Percentiles rank a stretch among this genome's conserved stretches.
These are phyloP conservation scores for Onychomys leucogaster DNA, from an alignment of 2,797 vertebrate species.

Conservation along the genomic window DNA sequence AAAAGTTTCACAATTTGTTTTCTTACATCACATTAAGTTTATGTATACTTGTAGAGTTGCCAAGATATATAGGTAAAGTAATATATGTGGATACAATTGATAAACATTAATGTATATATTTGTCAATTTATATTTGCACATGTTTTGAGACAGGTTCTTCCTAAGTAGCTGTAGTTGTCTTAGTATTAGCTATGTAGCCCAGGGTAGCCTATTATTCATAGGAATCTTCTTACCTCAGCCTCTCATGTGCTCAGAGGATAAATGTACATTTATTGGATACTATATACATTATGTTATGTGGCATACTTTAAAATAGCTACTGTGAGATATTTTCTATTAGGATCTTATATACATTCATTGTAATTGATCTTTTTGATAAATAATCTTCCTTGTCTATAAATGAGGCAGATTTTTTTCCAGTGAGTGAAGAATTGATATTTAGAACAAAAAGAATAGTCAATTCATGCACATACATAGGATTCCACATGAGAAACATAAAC, in stretches of 20 bases:
- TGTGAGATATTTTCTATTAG: not conserved
- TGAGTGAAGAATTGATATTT: not conserved
- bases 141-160: not conserved
- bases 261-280: not conserved
- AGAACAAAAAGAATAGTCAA: not conserved
- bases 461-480: not conserved
- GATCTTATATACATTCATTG: not conserved
- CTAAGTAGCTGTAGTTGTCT: no score
- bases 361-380: not conserved
- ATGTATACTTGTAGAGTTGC: not conserved
- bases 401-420: not conserved
- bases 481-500: not conserved
- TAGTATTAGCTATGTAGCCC: not conserved
- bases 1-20: not conserved
- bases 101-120: not conserved
- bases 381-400: not conserved
- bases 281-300: not conserved
- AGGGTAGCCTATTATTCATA: no score
- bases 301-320: not conserved
- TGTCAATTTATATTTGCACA: slow-evolving; percentile 1
- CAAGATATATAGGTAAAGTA: not conserved
- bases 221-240: not conserved
- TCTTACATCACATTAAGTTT: not conserved
- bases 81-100: not conserved
- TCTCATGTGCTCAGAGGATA: not conserved